A percentile compares a stretch with the other conserved stretches of the same genome.
phyloP scores from a whole-genome alignment of 2,113 vertebrate species.

The Donacobius atricapilla region DNA sequence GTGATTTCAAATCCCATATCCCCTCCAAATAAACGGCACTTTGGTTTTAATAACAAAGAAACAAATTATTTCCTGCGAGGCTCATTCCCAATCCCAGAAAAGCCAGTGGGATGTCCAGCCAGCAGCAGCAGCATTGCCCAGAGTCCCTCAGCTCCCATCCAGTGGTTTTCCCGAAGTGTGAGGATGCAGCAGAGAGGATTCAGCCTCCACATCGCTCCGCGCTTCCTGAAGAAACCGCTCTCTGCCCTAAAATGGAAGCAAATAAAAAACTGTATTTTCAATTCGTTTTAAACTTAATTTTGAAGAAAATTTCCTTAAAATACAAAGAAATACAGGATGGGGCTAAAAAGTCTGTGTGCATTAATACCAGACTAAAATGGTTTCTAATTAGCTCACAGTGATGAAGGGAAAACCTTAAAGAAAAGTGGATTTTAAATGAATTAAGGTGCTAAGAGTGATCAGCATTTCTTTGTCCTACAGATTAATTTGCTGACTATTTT shows the following conservation, averaged over 20 bases:
- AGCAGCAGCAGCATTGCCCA: neutral
- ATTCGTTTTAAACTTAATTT: neutral
- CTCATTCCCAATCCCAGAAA: neutral
- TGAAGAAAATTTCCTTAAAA: neutral
- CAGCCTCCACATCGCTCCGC: rapidly evolving
- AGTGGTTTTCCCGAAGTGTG: rapidly evolving
- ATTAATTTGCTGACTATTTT: neutral
- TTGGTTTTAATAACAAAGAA: neutral
- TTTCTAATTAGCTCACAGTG: neutral
- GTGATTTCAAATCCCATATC: neutral
- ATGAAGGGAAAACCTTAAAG: neutral
- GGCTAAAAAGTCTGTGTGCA: neutral
- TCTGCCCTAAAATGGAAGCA: neutral
- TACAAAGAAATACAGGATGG: neutral
- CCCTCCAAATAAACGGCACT: neutral
- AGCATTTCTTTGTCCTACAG: neutral
- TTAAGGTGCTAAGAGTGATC: neutral
- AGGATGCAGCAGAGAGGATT: too few species aligned
- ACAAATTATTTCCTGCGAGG: neutral
- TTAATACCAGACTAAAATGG: neutral
- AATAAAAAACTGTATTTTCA: neutral
- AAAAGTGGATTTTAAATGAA: neutral
- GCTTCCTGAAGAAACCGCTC: neutral
- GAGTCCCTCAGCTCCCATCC: neutral
- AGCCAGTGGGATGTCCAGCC: neutral